Evolutionary conservation across 1,140 invertebrate species (phyloP), one percentile per base, ranked within the genome.

Genomic region (Drosophila ironensis): DNA sequence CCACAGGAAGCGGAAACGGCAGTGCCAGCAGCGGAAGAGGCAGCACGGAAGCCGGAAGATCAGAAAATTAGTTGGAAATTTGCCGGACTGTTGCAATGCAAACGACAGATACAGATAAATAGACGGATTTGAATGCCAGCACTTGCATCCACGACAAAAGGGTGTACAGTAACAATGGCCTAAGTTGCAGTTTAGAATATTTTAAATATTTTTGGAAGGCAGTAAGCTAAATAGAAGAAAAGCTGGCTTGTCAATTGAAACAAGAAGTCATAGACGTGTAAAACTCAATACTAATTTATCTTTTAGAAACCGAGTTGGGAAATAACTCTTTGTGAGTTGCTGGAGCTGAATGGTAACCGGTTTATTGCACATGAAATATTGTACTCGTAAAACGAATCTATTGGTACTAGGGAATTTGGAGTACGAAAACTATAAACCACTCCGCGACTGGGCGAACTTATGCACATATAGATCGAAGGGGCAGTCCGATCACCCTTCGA

Each of bases 1-100:
- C 74, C 78, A 73, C 46, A 50, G 64, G 44, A 67, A 72, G 45
- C 80, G 80, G 80, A 86, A 82, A 19, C 41, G 33, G 5, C 48
- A 52, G 22, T 27, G 27, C 8, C 45, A 20, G 19, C 7, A 17
- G 9, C 25, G 11, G 40, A 12, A 19, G 17, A 4, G 53, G 30
- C 22, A 44, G 20, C 11, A n/a, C 38, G 53, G 57, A 63, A 63
- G 57, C 60, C 42, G 42, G 57, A 63, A 28, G 41, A 40, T 28
- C 56, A 19, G 42, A 33, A 48, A 64, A 40, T 64, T 64, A 64
- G 56, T 48, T 8, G 33, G 56, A 64, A 64, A 63, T 63, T 45
- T 45, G 22, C 48, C 50, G 30, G 24, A 41, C 59, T 63, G 59
- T 63, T 75, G 47, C 37, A 60, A 42, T 75, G 47, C 37, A 60